Base-by-base conservation (phyloP, 2,888 invertebrate genomes). In the Gerris lacustris region DNA sequence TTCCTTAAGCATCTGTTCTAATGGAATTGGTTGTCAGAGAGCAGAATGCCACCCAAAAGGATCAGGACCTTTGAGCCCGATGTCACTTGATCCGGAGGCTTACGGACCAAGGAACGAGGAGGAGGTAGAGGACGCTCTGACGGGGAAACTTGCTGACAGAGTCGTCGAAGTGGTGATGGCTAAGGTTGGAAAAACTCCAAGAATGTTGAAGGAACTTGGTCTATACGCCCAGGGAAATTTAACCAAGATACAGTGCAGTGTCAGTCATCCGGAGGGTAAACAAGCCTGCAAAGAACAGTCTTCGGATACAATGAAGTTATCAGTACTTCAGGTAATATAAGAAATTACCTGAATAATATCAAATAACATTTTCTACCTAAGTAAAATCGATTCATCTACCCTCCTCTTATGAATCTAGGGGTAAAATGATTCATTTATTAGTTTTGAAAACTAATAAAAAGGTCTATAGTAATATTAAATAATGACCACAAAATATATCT, bases 301-400 rank as follows among this genome's bases (percentile, higher is more conserved):
- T 31, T 11, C 7, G 17, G 64, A 64, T 31, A 85, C 83, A 81
- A 79, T 77, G 73, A 45, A 76, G 76, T 67, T 72, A 70, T 63
- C 67, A 6, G 45, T 45, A 67, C 45, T 67, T 15, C 67, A 68
- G 15, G 31, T 18, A 67, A 5, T 5, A 5, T 5, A 64, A 64
- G 7, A 11, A 64, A 1, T 64, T 7, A 64, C 31, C 31, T 64
- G 4, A 62, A 15, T 15, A 18, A 31, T 17, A 17, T 31, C 31
- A 31, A 31, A 31, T 31, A 31, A 2, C 31, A n/a, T 31, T 31
- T 31, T 31, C 31, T 31, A 31, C 31, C 31, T 31, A n/a, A n/a
- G 31, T 31, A 31, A 31, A 31, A 31, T 31, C 31, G 31, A 31
- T 31, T 31, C 31, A 31, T 31, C 31, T 31, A 31, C 31, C 31